Evolutionary conservation across 2,888 invertebrate genomes (phyloP), one percentile per base, ranked within the genome.

Genomic region (Eretmocerus hayati): DNA sequence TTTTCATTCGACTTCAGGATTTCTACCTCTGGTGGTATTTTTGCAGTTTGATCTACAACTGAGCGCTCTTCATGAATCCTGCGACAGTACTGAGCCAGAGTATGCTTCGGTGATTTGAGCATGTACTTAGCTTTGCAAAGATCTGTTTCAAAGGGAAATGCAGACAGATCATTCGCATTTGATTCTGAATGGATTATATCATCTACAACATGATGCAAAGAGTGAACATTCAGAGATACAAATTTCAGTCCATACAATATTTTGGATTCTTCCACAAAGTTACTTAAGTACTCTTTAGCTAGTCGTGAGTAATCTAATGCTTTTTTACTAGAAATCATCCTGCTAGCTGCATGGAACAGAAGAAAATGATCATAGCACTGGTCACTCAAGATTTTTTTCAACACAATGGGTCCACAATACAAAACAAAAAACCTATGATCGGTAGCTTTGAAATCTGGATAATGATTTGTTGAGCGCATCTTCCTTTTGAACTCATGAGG

Each of bases 401-500:
- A 19, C 2, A 43, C n/a, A 18, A 36, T 9, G 4, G 36, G 36
- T 16, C 22, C 43, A 18, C 16, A 1, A 18, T 43, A 43, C 2
- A 26, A 19, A 6, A 23, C 4, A 23, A 43, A 22, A 43, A 43
- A 43, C 26, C 36, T 35, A 23, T 22, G 9, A 18, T 43, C 43
- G 4, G 26, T 26, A 18, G 36, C 43, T 26, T 43, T 43, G 11
- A 18, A 43, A 6, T 23, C 36, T 3, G 3, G 3, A 33, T 22
- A 23, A 2, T 23, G 5, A 6, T 8, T 31, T 2, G 13, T 35
- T 4, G 35, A 18, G 6, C 36, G 22, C 2, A 36, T 5, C n/a
- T 43, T 36, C 19, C 35, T 43, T 18, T n/a, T 9, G 26, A 43
- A 43, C 26, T 43, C 43, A 11, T 5, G 8, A 6, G 43, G 36